Conservation (phyloP, 2,113 vertebrate genomes). For the Psophia crepitans region DNA sequence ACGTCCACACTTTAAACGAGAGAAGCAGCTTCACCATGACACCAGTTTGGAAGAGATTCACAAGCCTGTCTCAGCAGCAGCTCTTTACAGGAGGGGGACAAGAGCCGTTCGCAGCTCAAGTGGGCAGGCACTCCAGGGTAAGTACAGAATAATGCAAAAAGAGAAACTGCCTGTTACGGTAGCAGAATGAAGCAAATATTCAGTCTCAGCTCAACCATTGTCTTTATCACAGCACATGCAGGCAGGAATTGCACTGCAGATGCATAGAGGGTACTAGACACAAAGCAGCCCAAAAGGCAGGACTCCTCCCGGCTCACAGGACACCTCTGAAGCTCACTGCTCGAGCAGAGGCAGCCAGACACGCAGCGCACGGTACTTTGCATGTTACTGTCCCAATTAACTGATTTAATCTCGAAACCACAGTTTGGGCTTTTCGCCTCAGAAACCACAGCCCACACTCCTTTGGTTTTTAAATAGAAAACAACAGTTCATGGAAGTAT, state of each 20-base stretch:
- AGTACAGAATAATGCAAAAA: neutral
- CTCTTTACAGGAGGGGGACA: neutral
- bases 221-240: neutral
- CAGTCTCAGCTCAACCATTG: neutral
- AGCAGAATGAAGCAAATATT: neutral
- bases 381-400: neutral
- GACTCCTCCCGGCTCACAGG: neutral
- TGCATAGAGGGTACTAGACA: neutral
- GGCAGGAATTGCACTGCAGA: neutral
- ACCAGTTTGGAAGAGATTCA: neutral
- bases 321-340: neutral
- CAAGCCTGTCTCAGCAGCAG: neutral
- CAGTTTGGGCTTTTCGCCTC: neutral
- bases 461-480: slow-evolving; percentile 4
- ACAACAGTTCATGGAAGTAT: neutral
- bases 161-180: neutral
- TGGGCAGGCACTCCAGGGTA: neutral
- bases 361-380: accelerated
- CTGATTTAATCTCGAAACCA: neutral
- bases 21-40: neutral
- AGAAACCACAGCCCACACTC: neutral
- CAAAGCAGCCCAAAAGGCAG: neutral
- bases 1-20: neutral
- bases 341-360: neutral
- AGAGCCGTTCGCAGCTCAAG: neutral